Percentiles rank a stretch among this genome's conserved stretches.
These are phyloP conservation scores for Hippopotamus amphibius DNA, from an alignment of 2,113 vertebrate genomes.

Conservation along the genomic window DNA sequence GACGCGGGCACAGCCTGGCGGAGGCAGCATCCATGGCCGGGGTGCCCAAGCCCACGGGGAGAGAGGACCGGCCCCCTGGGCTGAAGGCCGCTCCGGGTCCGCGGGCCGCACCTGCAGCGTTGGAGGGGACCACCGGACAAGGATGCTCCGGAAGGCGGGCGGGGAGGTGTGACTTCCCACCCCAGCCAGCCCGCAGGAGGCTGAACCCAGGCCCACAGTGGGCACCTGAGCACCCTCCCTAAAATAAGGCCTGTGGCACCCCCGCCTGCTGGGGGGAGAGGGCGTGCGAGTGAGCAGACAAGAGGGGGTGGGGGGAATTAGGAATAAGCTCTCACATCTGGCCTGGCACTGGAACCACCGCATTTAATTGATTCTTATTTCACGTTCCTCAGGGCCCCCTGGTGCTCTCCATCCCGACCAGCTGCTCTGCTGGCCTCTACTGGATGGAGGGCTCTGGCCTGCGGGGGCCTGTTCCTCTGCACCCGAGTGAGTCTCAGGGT, in stretches of 20 bases:
- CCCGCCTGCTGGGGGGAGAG: neutral
- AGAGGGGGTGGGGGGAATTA: neutral
- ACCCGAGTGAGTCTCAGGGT: fast-evolving
- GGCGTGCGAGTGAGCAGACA: fast-evolving
- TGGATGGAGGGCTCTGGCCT: no score
- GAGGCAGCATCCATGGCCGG: fast-evolving
- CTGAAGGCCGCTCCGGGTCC: no score
- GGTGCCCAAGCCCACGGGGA: fast-evolving
- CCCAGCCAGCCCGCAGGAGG: fast-evolving
- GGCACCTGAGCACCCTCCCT: neutral
- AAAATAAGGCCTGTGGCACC: neutral
- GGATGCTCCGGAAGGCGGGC: fast-evolving
- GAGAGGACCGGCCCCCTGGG: fast-evolving
- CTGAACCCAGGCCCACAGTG: neutral
- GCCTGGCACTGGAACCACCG: neutral
- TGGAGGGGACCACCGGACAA: fast-evolving
- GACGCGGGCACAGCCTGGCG: neutral
- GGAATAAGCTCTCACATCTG: neutral
- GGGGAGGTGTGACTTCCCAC: neutral
- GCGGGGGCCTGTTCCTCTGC: neutral
- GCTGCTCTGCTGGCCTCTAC: neutral
- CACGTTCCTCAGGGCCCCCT: neutral
- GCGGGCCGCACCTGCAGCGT: fast-evolving
- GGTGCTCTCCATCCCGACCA: fast-evolving
- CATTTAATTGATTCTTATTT: neutral